Conservation (phyloP, 2,113 vertebrate species). For the Colinus virginianus region DNA sequence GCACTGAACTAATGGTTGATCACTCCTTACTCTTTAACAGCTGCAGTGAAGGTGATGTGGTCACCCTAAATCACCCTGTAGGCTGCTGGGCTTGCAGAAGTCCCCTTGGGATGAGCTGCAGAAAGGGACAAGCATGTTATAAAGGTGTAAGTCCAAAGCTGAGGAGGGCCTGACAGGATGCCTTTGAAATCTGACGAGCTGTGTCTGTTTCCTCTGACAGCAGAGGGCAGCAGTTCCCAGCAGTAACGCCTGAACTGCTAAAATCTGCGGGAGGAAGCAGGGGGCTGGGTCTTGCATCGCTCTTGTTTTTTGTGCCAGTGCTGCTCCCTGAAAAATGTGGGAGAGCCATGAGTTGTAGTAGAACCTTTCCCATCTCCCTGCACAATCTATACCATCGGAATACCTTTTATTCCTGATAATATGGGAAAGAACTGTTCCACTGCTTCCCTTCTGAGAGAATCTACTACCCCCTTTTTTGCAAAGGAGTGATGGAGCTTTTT, state of each 20-base stretch:
- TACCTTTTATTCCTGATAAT: neutral
- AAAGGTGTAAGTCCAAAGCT: accelerated
- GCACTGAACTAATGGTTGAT: neutral
- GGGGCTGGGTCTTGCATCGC: neutral
- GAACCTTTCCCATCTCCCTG: neutral
- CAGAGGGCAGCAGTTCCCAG: slow-evolving; percentile 65
- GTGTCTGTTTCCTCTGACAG: neutral
- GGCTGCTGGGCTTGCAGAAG: neutral
- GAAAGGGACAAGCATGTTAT: neutral
- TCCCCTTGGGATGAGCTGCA: neutral
- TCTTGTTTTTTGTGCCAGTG: accelerated
- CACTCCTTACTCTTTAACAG: neutral
- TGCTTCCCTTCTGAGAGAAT: neutral
- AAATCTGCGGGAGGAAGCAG: neutral
- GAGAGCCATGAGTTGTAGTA: neutral
- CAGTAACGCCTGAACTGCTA: accelerated
- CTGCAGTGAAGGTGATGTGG: neutral
- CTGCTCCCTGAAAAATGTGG: neutral
- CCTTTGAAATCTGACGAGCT: neutral
- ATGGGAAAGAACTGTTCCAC: neutral
- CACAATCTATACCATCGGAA: neutral
- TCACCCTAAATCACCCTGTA: neutral
- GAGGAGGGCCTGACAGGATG: neutral
- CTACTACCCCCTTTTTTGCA: accelerated
- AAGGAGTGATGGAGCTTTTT: neutral